Evolutionary conservation across 2,888 invertebrate genomes (phyloP), one percentile per base, ranked within the genome.

Genomic region (Calliphora vomitoria): DNA sequence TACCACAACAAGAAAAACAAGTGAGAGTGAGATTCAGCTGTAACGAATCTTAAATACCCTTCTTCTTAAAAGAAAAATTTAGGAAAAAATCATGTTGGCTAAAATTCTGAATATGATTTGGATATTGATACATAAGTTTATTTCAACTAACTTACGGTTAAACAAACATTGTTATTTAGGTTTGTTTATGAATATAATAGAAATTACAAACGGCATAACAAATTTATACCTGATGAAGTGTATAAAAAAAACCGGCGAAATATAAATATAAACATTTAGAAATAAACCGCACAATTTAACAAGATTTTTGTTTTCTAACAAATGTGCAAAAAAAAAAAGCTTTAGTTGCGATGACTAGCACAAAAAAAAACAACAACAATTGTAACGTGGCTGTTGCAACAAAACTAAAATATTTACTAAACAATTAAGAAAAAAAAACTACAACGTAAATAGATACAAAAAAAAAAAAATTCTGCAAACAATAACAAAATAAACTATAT

Each of bases 341-440:
- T 66, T 53, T 55, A 47, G 44, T 58, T 5, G 4, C 4, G 35
- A 6, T 35, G 47, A 50, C 10, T n/a, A 38, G 11, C 71, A 50
- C 35, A 31, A 76, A 68, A 55, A 55, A 15, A 15, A 68, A 25
- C 25, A 25, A 25, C 25, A 38, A 62, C 50, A 20, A 60, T 11
- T 74, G 69, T 68, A 82, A 86, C 68, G 86, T 86, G 78, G 72
- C 72, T 69, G 72, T 50, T 58, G 58, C 64, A 20, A 3, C 41
- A 82, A 64, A 66, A 72, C 47, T 58, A 47, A 71, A 66, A 69
- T 47, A 58, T 25, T 58, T 60, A 68, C 55, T 72, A 47, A 62
- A 64, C 31, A 68, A 50, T 58, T 69, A 55, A 72, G 31, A 75
- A 50, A 72, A 11, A 41, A 15, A 47, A 47, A 4, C 13, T 41